These are phyloP conservation scores for Dromaius novaehollandiae DNA, from an alignment of 2,113 vertebrate species.

Conservation along the genomic window DNA sequence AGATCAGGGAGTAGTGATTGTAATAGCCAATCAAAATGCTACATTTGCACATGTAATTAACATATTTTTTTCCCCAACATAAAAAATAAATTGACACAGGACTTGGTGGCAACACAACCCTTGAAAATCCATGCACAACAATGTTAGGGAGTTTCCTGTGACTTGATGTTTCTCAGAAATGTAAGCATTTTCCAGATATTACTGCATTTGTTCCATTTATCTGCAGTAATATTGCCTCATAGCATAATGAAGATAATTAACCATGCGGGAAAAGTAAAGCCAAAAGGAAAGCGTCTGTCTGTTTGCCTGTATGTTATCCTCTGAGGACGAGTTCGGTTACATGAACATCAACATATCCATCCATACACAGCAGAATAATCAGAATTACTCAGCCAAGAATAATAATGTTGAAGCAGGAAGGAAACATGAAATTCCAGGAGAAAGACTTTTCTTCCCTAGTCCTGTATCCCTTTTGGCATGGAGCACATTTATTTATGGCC, in stretches of 20 bases:
- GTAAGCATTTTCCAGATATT: constrained; percentile 1
- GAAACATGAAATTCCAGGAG: constrained; percentile 36
- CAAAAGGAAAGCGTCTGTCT: constrained; percentile 3
- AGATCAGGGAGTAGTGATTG: neutral
- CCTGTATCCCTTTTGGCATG: neutral
- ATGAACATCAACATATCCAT: neutral
- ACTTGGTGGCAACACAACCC: neutral
- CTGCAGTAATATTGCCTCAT: constrained; percentile 29
- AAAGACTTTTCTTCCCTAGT: neutral
- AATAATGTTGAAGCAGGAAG: constrained; percentile 30
- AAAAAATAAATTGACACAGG: neutral
- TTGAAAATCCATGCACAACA: neutral
- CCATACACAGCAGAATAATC: neutral
- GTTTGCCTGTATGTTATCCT: neutral
- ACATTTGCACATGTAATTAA: neutral
- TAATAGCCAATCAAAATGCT: neutral
- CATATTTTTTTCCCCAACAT: neutral
- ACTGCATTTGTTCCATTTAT: constrained; percentile 32
- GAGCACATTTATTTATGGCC: constrained; percentile 24
- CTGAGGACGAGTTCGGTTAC: neutral
- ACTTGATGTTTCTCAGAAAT: neutral
- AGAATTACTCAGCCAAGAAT: constrained; percentile 6
- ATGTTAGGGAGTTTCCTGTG: neutral
- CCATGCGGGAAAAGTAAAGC: neutral
- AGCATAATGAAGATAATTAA: constrained; percentile 33